phyloP scores from a whole-genome alignment of 2,797 vertebrate genomes.

The Peromyscus aztecus region DNA sequence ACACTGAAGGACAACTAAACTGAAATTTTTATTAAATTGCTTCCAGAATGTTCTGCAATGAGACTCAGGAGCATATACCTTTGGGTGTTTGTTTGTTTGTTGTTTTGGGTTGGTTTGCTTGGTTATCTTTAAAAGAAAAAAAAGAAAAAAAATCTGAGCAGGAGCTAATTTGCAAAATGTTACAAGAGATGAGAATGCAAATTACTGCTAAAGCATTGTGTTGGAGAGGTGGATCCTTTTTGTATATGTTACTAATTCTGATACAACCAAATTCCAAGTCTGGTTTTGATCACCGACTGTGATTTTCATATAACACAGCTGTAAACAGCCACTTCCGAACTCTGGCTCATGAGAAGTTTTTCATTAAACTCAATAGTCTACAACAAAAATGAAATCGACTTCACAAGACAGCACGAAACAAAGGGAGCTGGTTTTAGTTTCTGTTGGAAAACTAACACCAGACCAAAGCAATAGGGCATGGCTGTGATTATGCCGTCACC shows the following conservation, averaged over 20 bases:
- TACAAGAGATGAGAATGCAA: slow-evolving; percentile 64
- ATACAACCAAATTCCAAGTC: slow-evolving; percentile 87
- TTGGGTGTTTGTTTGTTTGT: not conserved
- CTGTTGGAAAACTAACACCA: slow-evolving; percentile 35
- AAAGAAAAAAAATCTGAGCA: slow-evolving; percentile 72
- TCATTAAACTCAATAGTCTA: slow-evolving; percentile 85
- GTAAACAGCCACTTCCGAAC: slow-evolving; percentile 87
- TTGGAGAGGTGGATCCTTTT: slow-evolving; percentile 31
- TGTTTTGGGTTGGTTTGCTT: slow-evolving; percentile 28
- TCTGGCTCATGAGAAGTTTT: slow-evolving; percentile 85
- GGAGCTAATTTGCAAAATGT: slow-evolving; percentile 72
- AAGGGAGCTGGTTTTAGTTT: slow-evolving; percentile 62
- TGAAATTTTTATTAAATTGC: slow-evolving; percentile 45
- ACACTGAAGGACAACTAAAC: not conserved
- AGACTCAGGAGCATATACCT: not conserved
- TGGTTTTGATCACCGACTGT: slow-evolving; percentile 84
- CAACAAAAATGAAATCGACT: slow-evolving; percentile 83
- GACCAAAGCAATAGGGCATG: not conserved
- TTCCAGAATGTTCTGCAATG: slow-evolving; percentile 43
- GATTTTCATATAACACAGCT: slow-evolving; percentile 86
- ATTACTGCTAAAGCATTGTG: slow-evolving; percentile 57
- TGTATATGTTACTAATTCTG: slow-evolving; percentile 76
- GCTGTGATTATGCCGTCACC: not conserved
- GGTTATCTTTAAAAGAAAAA: not conserved
- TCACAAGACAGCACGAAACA: slow-evolving; percentile 84